Conservation (phyloP, 2,113 vertebrate species). For the Heterocephalus glaber region DNA sequence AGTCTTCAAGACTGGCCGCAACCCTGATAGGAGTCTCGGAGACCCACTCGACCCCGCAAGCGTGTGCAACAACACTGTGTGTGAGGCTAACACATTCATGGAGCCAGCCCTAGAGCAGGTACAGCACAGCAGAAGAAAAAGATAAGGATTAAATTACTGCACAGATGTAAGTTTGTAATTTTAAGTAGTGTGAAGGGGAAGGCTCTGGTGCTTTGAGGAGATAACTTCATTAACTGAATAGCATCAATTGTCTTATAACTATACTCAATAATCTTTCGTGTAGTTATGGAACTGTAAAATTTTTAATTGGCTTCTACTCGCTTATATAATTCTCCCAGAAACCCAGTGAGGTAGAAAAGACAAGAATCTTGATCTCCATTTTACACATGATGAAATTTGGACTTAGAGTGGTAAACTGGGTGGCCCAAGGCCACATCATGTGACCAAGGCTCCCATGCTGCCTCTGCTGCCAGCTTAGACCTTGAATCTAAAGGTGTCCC, state of each 20-base stretch:
- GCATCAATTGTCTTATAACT: constrained; percentile 42
- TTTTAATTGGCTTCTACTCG: constrained; percentile 56
- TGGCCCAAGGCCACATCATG: not conserved
- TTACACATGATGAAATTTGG: constrained; percentile 31
- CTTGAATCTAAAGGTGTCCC: not conserved
- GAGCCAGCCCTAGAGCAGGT: not conserved
- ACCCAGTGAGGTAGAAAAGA: constrained; percentile 40
- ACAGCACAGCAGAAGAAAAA: not conserved
- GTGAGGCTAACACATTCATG: not conserved
- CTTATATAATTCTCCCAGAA: constrained; percentile 61
- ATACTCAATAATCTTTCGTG: constrained; percentile 50
- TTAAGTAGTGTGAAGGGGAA: not conserved
- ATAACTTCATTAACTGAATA: constrained; percentile 52
- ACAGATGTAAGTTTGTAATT: not conserved
- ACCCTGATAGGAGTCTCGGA: not conserved
- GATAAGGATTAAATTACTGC: not conserved
- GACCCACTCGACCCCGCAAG: not conserved
- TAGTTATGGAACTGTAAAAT: constrained; percentile 60
- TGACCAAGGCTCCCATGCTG: accelerated
- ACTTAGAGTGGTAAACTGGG: not conserved
- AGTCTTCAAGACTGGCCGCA: not conserved
- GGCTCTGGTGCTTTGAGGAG: not conserved
- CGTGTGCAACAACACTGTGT: too few relatives aligned
- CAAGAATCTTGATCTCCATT: constrained; percentile 35
- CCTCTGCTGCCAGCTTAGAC: not conserved